Base-by-base conservation (phyloP, 2,888 invertebrate genomes). In the Conomelus anceps region DNA sequence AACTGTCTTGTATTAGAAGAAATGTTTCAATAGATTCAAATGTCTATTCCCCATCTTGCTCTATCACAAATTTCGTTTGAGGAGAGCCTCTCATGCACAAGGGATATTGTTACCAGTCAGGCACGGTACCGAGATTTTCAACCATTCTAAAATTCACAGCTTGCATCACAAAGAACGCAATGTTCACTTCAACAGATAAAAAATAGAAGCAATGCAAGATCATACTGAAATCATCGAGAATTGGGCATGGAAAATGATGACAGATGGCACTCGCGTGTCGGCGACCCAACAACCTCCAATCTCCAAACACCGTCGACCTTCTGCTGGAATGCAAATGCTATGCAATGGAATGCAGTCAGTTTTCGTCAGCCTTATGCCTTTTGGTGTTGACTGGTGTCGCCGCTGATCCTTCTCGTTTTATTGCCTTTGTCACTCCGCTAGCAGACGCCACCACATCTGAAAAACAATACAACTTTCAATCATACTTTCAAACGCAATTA, bases 331-430 rank as follows among this genome's bases (percentile, higher is more conserved):
- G 63, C 63, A 63, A n/a, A n/a, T 85, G 22, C 22, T 24, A 20
- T 85, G 20, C 23, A 85, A 23, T 26, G 86, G 86, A 86, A 86
- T 86, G 86, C 24, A 86, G 22, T 86, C 29, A 86, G 26, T 86
- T 88, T 22, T 89, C 89, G 41, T 89, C 89, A 22, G 85, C 29
- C 29, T 89, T 89, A 26, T 88, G 88, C 86, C 86, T 89, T 41
- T 89, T 89, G 86, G 89, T 24, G 22, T 88, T 84, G 29, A 34
- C 86, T 24, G 86, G 85, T 20, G 88, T 22, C 22, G 88, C 41
- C 4, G 88, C n/a, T 17, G 88, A 11, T 22, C 86, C 88, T 84
- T 89, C 89, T 23, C 89, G 29, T 86, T 89, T 89, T 4, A 88
- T 63, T 41, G 88, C 88, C 17, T 22, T 85, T n/a, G 88, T 89